These are phyloP conservation scores for Alexandromys fortis DNA, from an alignment of 2,113 vertebrate genomes.

Conservation along the genomic window DNA sequence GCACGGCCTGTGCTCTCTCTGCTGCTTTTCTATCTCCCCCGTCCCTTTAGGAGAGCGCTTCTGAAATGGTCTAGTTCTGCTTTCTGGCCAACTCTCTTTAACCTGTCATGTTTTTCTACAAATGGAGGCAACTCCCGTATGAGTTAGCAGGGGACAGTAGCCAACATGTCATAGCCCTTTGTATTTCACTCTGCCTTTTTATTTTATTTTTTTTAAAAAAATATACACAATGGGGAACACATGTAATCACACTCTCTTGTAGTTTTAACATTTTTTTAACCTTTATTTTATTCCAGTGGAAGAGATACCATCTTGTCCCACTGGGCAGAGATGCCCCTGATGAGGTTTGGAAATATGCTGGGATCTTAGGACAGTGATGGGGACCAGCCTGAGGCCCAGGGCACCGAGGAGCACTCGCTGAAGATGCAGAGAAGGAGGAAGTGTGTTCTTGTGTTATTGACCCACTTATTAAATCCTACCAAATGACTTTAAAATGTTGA, in stretches of 20 bases:
- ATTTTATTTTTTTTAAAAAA: neutral
- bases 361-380: neutral
- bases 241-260: neutral
- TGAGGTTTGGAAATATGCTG: neutral
- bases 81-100: slow-evolving; percentile 11
- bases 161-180: neutral
- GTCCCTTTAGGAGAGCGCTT: neutral
- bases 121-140: neutral
- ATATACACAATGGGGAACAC: neutral
- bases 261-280: neutral
- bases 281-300: neutral
- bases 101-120: neutral
- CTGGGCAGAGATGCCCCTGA: neutral
- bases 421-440: neutral
- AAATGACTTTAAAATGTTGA: neutral
- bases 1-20: neutral
- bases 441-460: neutral
- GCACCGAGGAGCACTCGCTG: neutral
- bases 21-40: neutral
- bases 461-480: neutral
- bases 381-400: neutral
- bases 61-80: neutral
- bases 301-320: neutral
- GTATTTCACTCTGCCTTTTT: neutral
- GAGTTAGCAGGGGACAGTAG: neutral